Percentiles rank a stretch among this genome's conserved stretches.
Evolutionary conservation across 2,888 invertebrate species (phyloP).

Genomic region (Aricia artaxerxes): DNA sequence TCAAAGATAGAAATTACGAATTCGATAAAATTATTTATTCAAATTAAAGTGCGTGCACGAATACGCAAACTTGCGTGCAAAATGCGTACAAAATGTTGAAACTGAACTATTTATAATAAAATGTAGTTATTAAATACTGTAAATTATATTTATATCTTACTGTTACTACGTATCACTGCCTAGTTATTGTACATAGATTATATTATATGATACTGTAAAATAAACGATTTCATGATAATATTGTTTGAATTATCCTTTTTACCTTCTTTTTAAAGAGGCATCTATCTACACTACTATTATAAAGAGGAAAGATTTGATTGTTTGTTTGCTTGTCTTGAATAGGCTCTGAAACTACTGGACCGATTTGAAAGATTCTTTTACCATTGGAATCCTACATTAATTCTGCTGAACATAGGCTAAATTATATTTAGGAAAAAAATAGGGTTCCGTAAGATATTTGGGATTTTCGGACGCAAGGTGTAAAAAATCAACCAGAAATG

Average conservation of each 20-base stretch:
- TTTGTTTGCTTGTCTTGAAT: no score
- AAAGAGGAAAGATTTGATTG: no score
- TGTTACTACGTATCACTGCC: conserved; percentile 27
- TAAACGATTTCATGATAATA: conserved; percentile 20
- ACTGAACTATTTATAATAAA: background rate
- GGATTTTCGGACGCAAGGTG: no score
- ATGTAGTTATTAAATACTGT: background rate
- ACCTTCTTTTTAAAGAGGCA: background rate
- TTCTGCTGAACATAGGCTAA: no score
- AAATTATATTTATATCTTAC: background rate
- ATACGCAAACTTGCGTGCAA: conserved; percentile 7
- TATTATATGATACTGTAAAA: conserved; percentile 25
- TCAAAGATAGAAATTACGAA: background rate
- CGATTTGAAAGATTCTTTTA: no score
- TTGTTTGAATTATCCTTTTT: background rate
- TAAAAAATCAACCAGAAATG: no score
- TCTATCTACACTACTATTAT: no score
- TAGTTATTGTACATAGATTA: conserved; percentile 26
- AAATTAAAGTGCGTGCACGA: background rate
- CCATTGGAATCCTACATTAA: no score
- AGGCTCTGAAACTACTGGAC: no score
- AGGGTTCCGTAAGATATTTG: no score
- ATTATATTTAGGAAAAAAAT: no score
- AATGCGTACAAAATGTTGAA: conserved; percentile 20
- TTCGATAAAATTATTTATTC: background rate